These are phyloP conservation scores for Galaxias olidus DNA, from an alignment of 2,797 vertebrate genomes.

Conservation along the genomic window DNA sequence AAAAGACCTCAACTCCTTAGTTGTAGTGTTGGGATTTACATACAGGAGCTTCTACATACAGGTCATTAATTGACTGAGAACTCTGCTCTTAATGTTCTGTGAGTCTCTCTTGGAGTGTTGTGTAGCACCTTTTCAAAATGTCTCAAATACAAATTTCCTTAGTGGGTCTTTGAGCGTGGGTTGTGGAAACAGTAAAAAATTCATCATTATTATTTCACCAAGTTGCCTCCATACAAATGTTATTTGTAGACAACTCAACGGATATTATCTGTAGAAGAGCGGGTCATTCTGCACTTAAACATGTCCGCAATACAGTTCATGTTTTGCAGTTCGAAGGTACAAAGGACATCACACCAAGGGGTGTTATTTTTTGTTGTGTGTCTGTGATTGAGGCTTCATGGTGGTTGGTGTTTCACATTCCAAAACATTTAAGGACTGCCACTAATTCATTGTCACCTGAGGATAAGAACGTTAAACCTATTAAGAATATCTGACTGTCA, in stretches of 20 bases:
- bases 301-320: conserved; percentile 7
- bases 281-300: conserved; percentile 16
- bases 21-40: no score
- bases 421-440: not conserved
- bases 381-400: conserved; percentile 31
- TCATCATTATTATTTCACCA: conserved; percentile 64
- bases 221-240: conserved; percentile 43
- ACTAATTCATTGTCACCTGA: not conserved
- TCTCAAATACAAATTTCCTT: no score
- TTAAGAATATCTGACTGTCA: not conserved
- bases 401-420: conserved; percentile 57
- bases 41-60: no score
- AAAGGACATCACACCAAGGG: conserved; percentile 48
- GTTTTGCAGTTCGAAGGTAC: conserved; percentile 53
- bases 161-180: no score
- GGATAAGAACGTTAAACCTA: not conserved
- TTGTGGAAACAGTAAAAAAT: conserved; percentile 23
- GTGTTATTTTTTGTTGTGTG: conserved; percentile 53
- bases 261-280: conserved; percentile 36
- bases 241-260: conserved; percentile 40
- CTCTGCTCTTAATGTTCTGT: no score
- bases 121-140: no score
- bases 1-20: no score
- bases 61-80: no score
- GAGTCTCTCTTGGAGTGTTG: no score